phyloP scores from a whole-genome alignment of 2,888 invertebrate genomes.

The Aporophyla nigra region DNA sequence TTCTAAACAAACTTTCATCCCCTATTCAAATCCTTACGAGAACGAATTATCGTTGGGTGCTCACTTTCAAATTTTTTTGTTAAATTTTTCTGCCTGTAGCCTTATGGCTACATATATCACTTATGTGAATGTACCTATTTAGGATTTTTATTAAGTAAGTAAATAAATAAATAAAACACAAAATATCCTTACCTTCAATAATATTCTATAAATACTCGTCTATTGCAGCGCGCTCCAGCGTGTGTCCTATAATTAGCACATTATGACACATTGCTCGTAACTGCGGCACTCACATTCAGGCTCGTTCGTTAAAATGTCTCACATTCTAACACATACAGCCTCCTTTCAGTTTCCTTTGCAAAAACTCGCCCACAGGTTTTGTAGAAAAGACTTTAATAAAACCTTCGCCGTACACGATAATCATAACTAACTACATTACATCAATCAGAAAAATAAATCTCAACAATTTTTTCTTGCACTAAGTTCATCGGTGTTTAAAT shows the following conservation, averaged over 20 bases:
- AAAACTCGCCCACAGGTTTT: constrained; percentile 20
- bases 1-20: background rate
- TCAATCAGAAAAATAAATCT: background rate
- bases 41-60: too few relatives aligned
- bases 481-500: constrained; percentile 11
- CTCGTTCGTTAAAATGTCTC: constrained; percentile 62
- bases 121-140: too few relatives aligned
- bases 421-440: constrained; percentile 18
- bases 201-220: constrained; percentile 13
- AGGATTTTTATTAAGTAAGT: background rate
- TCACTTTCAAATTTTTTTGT: too few relatives aligned
- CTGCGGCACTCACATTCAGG: constrained; percentile 17
- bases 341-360: constrained; percentile 25
- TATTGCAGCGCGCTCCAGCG: background rate
- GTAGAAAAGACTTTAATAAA: constrained; percentile 38
- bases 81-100: too few relatives aligned
- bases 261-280: constrained; percentile 47
- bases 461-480: background rate
- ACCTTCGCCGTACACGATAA: constrained; percentile 12
- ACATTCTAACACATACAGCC: constrained; percentile 48
- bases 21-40: background rate
- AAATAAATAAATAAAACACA: background rate
- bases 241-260: constrained; percentile 40
- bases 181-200: background rate
- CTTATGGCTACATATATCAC: too few relatives aligned